Evolutionary conservation across 2,888 invertebrate genomes (phyloP).

Genomic region (Chironomus tentans): DNA sequence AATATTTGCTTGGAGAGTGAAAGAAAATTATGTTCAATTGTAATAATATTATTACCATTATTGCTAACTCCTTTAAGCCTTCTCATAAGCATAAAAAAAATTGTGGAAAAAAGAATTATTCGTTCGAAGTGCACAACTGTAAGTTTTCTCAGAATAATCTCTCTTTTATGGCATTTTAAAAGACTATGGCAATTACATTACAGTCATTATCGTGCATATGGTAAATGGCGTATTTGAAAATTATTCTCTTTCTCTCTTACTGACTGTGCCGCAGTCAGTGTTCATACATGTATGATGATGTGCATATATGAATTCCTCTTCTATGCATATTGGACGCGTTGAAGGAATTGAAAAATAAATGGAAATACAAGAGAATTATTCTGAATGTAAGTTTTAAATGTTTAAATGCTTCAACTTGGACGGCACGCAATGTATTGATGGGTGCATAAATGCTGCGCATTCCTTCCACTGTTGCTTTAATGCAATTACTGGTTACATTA

Average conservation of each 20-base stretch:
- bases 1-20: not conserved
- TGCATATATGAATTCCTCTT: too few relatives aligned
- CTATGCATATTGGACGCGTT: not conserved
- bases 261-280: not conserved
- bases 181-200: not conserved
- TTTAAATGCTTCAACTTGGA: not conserved
- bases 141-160: conserved; percentile 4
- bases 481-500: too few relatives aligned
- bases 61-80: not conserved
- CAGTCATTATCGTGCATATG: conserved; percentile 9
- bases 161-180: not conserved
- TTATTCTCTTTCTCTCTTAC: not conserved
- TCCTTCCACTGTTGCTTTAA: not conserved
- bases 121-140: conserved; percentile 1
- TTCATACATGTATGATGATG: too few relatives aligned
- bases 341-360: not conserved
- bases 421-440: not conserved
- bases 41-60: not conserved
- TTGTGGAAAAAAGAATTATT: not conserved
- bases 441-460: not conserved
- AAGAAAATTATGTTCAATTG: conserved; percentile 2
- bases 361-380: not conserved
- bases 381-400: not conserved
- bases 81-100: not conserved
- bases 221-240: conserved; percentile 9